These are phyloP conservation scores for Halcyon leucocephala DNA, from an alignment of 2,797 vertebrate genomes.

Conservation along the genomic window DNA sequence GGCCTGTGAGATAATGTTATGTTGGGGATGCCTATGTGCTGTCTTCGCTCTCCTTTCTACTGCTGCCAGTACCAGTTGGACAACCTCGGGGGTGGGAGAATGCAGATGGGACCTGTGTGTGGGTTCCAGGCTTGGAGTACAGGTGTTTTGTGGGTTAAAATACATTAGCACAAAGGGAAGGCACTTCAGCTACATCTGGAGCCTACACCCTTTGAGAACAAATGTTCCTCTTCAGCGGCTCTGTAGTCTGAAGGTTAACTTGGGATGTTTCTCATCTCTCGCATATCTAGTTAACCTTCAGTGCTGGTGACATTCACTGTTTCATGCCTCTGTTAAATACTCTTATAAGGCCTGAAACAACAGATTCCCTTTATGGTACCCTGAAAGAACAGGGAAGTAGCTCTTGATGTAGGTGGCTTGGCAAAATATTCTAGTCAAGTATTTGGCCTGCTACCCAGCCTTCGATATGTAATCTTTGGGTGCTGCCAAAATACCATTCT, in stretches of 20 bases:
- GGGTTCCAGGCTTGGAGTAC: not conserved
- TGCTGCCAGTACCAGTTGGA: not conserved
- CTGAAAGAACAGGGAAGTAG: constrained; percentile 38
- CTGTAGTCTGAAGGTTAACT: constrained; percentile 15
- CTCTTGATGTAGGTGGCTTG: constrained; percentile 59
- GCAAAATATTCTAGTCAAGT: constrained; percentile 43
- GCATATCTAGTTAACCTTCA: not conserved
- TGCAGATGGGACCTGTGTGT: not conserved
- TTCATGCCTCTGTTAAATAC: not conserved
- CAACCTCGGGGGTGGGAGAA: not conserved
- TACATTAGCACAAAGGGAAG: rapidly evolving
- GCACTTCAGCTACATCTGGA: not conserved
- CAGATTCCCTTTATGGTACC: constrained; percentile 1
- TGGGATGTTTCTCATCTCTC: not conserved
- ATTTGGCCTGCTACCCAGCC: constrained; percentile 55
- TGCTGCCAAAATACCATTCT: constrained; percentile 67
- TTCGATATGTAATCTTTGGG: constrained; percentile 46
- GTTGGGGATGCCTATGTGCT: rapidly evolving
- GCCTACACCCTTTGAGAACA: not conserved
- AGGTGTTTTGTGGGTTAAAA: not conserved
- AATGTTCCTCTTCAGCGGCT: not conserved
- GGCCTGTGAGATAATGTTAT: rapidly evolving
- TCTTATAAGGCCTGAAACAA: not conserved
- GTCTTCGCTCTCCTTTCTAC: not conserved
- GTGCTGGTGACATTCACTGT: not conserved